Percentiles rank a stretch among this genome's conserved stretches.
Conservation (phyloP, 2,797 vertebrate genomes). For the Tokudaia tokunoshimensis region DNA sequence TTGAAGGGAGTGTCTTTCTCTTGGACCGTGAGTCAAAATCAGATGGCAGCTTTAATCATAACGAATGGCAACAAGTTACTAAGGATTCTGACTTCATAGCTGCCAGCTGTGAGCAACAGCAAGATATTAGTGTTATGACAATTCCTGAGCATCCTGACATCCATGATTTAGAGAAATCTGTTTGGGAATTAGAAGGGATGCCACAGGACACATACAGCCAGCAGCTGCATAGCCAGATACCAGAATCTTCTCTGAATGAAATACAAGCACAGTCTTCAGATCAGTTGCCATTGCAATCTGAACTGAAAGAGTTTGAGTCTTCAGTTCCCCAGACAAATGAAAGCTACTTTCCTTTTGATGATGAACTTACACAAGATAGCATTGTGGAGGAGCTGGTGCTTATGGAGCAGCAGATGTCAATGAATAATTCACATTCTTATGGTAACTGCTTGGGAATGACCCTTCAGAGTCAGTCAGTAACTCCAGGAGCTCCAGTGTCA, state of each 20-base stretch:
- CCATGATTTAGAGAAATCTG: conserved; percentile 91
- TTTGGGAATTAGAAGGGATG: conserved; percentile 90
- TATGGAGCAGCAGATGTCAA: conserved; percentile 99
- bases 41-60: conserved; percentile 90
- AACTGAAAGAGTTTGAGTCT: conserved; percentile 93
- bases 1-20: conserved; percentile 90
- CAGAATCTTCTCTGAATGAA: conserved; percentile 88
- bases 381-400: conserved; percentile 99
- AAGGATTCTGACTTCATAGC: conserved; percentile 89
- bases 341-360: conserved; percentile 96
- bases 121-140: conserved; percentile 86
- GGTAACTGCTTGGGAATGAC: conserved; percentile 91
- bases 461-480: conserved; percentile 90
- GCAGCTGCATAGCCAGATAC: conserved; percentile 87
- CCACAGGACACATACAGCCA: conserved; percentile 88
- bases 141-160: conserved; percentile 87
- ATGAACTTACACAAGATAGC: conserved; percentile 99
- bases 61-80: conserved; percentile 91
- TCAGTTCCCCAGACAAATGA: conserved; percentile 94
- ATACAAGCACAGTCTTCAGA: conserved; percentile 90
- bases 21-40: conserved; percentile 90
- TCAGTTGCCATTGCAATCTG: conserved; percentile 92
- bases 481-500: conserved; percentile 88
- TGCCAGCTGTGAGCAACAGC: conserved; percentile 86
- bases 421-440: conserved; percentile 93